phyloP scores from a whole-genome alignment of 2,113 vertebrate species.

The Ageneiosus marmoratus region DNA sequence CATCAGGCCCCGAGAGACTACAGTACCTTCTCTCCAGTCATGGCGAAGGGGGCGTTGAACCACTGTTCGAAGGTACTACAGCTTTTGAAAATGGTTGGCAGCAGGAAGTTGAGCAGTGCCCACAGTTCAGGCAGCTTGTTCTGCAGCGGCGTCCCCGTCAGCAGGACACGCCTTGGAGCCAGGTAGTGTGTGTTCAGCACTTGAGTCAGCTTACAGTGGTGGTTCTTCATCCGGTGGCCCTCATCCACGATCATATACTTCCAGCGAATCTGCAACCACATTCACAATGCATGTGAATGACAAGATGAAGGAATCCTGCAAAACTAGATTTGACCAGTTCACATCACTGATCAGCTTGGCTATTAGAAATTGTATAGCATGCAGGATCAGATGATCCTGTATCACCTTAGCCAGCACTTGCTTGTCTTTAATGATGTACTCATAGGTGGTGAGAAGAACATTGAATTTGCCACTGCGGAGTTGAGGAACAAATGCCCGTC shows the following conservation, averaged over 20 bases:
- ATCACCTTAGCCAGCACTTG: slow-evolving; percentile 94
- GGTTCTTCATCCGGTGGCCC: slow-evolving; percentile 98
- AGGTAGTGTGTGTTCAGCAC: slow-evolving; percentile 97
- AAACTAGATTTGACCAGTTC: background rate
- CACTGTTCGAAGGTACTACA: slow-evolving; percentile 98
- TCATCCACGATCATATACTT: slow-evolving; percentile 99
- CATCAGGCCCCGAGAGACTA: background rate
- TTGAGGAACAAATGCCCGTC: slow-evolving; percentile 87
- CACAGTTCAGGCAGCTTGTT: slow-evolving; percentile 97
- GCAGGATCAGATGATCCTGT: background rate
- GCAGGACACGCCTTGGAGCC: slow-evolving; percentile 87
- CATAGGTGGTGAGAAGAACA: slow-evolving; percentile 92
- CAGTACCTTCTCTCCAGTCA: slow-evolving; percentile 91
- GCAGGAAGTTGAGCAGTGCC: slow-evolving; percentile 96
- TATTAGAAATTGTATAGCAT: background rate
- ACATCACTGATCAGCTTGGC: background rate
- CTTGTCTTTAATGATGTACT: slow-evolving; percentile 98
- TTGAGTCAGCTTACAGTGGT: slow-evolving; percentile 96
- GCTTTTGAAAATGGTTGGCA: slow-evolving; percentile 98
- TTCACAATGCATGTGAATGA: background rate
- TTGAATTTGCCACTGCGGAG: slow-evolving; percentile 96
- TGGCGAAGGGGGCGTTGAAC: slow-evolving; percentile 97
- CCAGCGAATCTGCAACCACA: slow-evolving; percentile 85
- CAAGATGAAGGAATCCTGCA: too few relatives aligned
- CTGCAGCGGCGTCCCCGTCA: slow-evolving; percentile 92